Evolutionary conservation across 1,140 invertebrate genomes (phyloP).

Genomic region (Meloidogyne floridensis): DNA sequence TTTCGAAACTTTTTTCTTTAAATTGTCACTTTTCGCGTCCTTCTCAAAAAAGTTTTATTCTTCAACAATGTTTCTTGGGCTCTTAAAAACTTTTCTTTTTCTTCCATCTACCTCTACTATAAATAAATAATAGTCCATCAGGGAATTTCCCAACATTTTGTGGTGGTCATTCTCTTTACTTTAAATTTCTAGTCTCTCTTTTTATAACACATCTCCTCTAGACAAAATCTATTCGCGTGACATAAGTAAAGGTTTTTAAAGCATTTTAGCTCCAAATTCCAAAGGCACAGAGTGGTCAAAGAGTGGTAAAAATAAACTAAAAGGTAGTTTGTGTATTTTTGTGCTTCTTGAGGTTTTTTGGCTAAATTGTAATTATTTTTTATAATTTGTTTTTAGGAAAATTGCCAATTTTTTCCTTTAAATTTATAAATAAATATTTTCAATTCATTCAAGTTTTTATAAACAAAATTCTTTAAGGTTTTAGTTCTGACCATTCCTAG

Average conservation of each 20-base stretch:
- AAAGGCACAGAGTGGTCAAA: background rate
- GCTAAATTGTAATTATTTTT: too few species aligned
- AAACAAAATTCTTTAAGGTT: too few species aligned
- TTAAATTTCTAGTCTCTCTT: background rate
- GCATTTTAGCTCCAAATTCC: conserved; percentile 3
- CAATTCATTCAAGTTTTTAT: too few species aligned
- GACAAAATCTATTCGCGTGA: background rate
- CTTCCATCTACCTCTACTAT: background rate
- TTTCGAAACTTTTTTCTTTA: too few species aligned
- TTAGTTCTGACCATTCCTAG: too few species aligned
- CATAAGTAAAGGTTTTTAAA: background rate
- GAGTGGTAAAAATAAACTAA: background rate
- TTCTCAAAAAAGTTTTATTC: background rate
- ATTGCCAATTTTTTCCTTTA: too few species aligned
- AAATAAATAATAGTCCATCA: background rate
- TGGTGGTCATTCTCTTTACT: background rate
- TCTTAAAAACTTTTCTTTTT: background rate
- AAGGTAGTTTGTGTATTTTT: background rate
- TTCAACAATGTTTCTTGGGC: background rate
- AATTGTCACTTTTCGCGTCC: background rate
- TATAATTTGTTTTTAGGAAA: too few species aligned
- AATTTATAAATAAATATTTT: too few species aligned
- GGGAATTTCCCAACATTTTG: conserved; percentile 3
- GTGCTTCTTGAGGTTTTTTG: too few species aligned
- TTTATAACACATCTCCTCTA: background rate